phyloP scores from a whole-genome alignment of 30 jellyfish, hydroid and myxozoan genomes.

The Nemopilema nomurai region DNA sequence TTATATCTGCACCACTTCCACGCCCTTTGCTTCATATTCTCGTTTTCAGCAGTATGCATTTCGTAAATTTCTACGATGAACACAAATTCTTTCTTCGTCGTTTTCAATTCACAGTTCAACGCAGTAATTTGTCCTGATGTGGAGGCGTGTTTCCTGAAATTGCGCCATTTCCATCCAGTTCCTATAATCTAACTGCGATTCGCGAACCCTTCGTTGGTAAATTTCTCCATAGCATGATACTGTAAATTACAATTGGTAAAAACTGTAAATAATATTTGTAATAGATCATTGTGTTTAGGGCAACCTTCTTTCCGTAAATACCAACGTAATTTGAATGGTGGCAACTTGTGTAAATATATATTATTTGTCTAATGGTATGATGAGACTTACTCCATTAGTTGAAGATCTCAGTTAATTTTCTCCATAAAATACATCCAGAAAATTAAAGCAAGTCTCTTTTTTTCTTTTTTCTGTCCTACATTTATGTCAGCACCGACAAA shows the following conservation, averaged over 20 bases:
- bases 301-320: not conserved
- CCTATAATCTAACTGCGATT: not conserved
- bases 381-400: not conserved
- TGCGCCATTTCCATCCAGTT: not conserved
- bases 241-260: conserved; percentile 40
- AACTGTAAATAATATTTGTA: conserved; percentile 53
- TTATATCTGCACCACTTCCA: too few relatives aligned
- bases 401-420: conserved; percentile 31
- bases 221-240: not conserved
- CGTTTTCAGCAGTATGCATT: too few relatives aligned
- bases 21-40: too few relatives aligned
- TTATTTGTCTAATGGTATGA: conserved; percentile 27
- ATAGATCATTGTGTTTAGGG: conserved; percentile 39
- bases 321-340: conserved; percentile 8
- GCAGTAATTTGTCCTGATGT: too few relatives aligned
- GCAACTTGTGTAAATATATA: conserved; percentile 22
- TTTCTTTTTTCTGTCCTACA: too few relatives aligned
- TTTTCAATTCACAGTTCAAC: too few relatives aligned
- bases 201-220: not conserved
- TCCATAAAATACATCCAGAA: conserved; percentile 26
- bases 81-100: too few relatives aligned
- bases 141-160: not conserved
- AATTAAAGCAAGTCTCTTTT: not conserved
- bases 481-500: too few relatives aligned
- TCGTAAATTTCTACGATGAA: too few relatives aligned